Percentiles rank a stretch among this genome's conserved stretches.
These are phyloP conservation scores for Ficedula albicollis DNA, from an alignment of 2,797 vertebrate genomes.

Conservation along the genomic window DNA sequence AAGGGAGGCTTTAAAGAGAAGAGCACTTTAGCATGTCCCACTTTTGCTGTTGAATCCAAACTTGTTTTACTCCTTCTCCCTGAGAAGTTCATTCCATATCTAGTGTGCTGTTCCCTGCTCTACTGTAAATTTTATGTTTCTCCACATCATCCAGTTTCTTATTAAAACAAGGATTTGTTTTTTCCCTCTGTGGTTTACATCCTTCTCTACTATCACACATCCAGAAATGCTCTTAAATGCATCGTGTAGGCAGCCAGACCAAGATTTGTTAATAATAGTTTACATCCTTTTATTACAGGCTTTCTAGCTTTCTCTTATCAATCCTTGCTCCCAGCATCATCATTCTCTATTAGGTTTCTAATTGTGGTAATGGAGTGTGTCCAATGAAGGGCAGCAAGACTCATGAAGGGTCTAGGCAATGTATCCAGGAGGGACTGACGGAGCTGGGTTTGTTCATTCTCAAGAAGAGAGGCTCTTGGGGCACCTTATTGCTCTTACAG, in stretches of 20 bases:
- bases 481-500: rapidly evolving
- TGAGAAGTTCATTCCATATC: neutral
- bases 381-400: neutral
- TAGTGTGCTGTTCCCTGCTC: neutral
- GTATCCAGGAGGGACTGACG: neutral
- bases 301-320: neutral
- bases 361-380: neutral
- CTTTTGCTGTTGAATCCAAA: neutral
- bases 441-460: neutral
- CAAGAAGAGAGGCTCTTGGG: neutral
- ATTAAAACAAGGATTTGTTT: no score
- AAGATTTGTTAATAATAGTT: neutral
- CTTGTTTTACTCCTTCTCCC: rapidly evolving
- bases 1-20: neutral
- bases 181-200: neutral
- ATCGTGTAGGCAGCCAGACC: neutral
- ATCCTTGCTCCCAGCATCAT: rapidly evolving
- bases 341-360: neutral
- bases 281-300: neutral
- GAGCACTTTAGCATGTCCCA: neutral
- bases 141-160: neutral
- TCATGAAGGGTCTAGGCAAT: neutral
- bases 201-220: neutral
- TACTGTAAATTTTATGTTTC: neutral
- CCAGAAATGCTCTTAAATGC: neutral